Evolutionary conservation across 2,888 invertebrate species (phyloP).

Genomic region (Zygothrica quintamaculata): DNA sequence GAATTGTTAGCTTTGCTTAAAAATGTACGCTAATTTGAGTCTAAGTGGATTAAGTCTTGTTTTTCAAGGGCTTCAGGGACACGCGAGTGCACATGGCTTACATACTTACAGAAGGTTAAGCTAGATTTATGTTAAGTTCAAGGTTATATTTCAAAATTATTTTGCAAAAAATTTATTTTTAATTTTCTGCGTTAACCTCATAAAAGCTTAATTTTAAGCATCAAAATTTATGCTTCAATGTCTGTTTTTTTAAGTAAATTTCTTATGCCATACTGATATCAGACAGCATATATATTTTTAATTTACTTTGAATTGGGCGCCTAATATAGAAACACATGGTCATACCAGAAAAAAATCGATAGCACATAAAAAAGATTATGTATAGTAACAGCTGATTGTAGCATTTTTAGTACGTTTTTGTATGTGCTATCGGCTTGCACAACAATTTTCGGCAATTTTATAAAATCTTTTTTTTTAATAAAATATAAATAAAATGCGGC

Average conservation of each 20-base stretch:
- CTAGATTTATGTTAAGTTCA: conserved; percentile 29
- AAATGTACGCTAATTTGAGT: conserved; percentile 39
- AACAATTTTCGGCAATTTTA: conserved; percentile 43
- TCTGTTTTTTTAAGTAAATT: no score
- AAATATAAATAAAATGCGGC: conserved; percentile 84
- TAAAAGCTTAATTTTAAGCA: not conserved
- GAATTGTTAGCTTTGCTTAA: conserved; percentile 41
- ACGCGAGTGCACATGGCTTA: conserved; percentile 35
- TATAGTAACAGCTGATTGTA: conserved; percentile 38
- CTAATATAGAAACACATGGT: not conserved
- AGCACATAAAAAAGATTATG: not conserved
- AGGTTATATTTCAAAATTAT: conserved; percentile 13
- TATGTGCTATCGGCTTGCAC: conserved; percentile 52
- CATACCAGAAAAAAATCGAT: not conserved
- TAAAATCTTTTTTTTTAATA: not conserved
- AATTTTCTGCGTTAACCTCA: conserved; percentile 22
- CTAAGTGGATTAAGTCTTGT: conserved; percentile 55
- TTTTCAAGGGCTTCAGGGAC: conserved; percentile 42
- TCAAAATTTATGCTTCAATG: not conserved
- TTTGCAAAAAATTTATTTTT: conserved; percentile 4
- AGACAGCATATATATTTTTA: no score
- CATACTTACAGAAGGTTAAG: conserved; percentile 30
- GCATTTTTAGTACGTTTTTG: conserved; percentile 17
- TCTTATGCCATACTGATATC: no score
- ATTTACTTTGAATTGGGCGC: conserved; percentile 16